Base-by-base conservation (phyloP, 2,113 vertebrate genomes). In the Chloebia gouldiae region DNA sequence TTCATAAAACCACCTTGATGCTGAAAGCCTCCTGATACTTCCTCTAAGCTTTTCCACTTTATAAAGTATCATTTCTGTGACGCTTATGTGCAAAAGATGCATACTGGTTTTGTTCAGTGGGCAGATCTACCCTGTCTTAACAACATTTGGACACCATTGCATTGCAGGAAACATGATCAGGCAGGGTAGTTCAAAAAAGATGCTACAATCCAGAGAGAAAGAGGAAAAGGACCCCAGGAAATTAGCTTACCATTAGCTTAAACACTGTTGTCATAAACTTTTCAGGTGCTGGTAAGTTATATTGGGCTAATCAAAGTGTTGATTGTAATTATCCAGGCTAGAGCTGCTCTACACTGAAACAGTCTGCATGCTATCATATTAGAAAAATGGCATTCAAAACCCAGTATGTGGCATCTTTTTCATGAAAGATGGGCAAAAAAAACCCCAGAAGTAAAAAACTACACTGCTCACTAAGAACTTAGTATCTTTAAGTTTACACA, bases 211-310 rank as follows among this genome's bases (percentile, higher is more conserved):
- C 27, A 47, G 21, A 64, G 0, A 61, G 17, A 4, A 21, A n/a
- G 13, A 13, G 11, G 8, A 6, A 31, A 24, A 33, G 47, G 27
- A 24, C 0, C 0, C 2, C 7, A 44, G 37, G 37, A 40, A 51
- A 47, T 51, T 15, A 28, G 10, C 25, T 83, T 16, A 42, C 42
- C n/a, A 47, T 51, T 15, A 25, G 10, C 25, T 83, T 16, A 73
- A 95, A 77, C 31, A 39, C 14, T 22, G 23, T 1, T 37, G 11
- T 6, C 11, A 40, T 57, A 40, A 77, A 45, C 31, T 28, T 65
- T 66, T 54, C n/a, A 45, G 44, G 50, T 2, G 50, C 37, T 93
- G 23, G 1, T 37, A 56, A 61, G 17, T 70, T 61, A 80, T 23
- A 65, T 6, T 13, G 19, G 7, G 25, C 10, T 50, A 80, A 70